Conservation (phyloP, 2,888 invertebrate genomes). For the Cantharis nigra region DNA sequence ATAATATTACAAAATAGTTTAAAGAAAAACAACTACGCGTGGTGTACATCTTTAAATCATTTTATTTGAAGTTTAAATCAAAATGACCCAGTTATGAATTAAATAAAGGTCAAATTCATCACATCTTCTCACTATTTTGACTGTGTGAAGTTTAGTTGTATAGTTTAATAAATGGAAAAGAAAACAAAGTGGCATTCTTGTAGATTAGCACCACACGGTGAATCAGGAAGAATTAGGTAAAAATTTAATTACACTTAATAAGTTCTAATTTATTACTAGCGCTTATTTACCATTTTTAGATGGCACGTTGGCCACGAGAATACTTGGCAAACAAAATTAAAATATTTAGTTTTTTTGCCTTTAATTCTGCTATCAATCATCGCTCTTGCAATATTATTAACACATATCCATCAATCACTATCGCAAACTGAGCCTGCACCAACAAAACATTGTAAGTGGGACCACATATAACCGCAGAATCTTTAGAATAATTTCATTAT, state of each 20-base stretch:
- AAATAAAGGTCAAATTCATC: slow-evolving; percentile 47
- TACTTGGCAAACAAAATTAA: slow-evolving; percentile 53
- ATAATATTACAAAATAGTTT: not conserved
- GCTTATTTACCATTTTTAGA: slow-evolving; percentile 40
- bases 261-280: not conserved
- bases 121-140: slow-evolving; percentile 34
- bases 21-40: not conserved
- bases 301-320: slow-evolving; percentile 57
- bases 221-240: slow-evolving; percentile 57
- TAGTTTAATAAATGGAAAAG: slow-evolving; percentile 41
- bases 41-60: slow-evolving; percentile 28
- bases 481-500: not conserved
- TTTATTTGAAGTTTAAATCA: slow-evolving; percentile 39
- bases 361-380: slow-evolving; percentile 38
- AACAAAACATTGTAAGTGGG: not conserved
- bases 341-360: slow-evolving; percentile 54
- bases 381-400: slow-evolving; percentile 8
- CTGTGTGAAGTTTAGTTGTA: slow-evolving; percentile 32
- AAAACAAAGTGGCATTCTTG: slow-evolving; percentile 52
- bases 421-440: not conserved
- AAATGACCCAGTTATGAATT: slow-evolving; percentile 45
- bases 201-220: slow-evolving; percentile 55
- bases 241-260: not conserved
- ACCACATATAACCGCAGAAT: not conserved
- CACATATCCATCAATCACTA: not conserved